Conservation (phyloP, 2,797 vertebrate genomes). For the Chaunax sp. region DNA sequence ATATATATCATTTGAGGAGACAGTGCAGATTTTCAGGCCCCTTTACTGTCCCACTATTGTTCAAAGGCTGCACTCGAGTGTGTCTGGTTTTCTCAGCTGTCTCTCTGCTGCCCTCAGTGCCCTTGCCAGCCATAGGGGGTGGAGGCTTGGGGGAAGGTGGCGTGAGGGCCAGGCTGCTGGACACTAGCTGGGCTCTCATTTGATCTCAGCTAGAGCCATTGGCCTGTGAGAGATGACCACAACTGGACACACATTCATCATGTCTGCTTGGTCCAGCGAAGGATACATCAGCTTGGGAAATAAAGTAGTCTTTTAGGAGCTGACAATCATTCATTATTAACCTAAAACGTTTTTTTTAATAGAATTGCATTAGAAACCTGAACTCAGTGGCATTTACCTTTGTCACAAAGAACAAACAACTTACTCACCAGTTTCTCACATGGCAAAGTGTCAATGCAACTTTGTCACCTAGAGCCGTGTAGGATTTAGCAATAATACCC, state of each 20-base stretch:
- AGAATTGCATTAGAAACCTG: neutral
- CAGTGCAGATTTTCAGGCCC: slow-evolving; percentile 49
- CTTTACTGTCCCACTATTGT: slow-evolving; percentile 61
- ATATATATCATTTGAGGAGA: slow-evolving; percentile 64
- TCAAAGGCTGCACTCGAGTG: slow-evolving; percentile 78
- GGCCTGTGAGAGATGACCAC: slow-evolving; percentile 83
- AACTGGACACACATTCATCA: slow-evolving; percentile 77
- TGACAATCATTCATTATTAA: neutral
- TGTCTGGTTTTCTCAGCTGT: slow-evolving; percentile 91
- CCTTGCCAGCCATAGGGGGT: slow-evolving; percentile 75
- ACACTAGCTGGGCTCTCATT: slow-evolving; percentile 69
- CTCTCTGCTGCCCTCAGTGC: slow-evolving; percentile 76
- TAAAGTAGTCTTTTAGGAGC: neutral
- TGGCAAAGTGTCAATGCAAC: neutral
- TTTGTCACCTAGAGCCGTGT: no score
- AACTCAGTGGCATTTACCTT: neutral
- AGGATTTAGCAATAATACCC: no score
- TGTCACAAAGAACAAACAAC: neutral
- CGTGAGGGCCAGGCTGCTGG: slow-evolving; percentile 58
- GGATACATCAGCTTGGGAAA: slow-evolving; percentile 15
- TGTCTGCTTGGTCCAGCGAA: slow-evolving; percentile 25
- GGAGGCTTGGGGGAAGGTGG: slow-evolving; percentile 39
- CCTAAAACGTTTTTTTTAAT: neutral
- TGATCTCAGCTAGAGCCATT: slow-evolving; percentile 79
- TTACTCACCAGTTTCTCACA: neutral